These are phyloP conservation scores for Physella acuta DNA, from an alignment of 1,140 invertebrate species.

Conservation along the genomic window DNA sequence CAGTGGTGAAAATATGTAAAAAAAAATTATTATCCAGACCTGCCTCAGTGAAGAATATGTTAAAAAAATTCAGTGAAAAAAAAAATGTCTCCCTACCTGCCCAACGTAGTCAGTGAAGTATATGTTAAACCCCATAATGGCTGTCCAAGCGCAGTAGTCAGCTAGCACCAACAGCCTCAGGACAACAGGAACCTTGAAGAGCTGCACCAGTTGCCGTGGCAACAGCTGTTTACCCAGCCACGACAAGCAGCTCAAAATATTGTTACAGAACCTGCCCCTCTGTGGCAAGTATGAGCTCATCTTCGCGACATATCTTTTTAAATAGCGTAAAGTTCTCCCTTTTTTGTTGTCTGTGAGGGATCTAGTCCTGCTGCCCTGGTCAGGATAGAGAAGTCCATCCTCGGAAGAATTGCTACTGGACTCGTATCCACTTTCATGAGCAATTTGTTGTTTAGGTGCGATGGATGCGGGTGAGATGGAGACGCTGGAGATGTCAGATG, in stretches of 20 bases:
- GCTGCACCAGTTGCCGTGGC: constrained; percentile 41
- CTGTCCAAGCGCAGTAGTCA: constrained; percentile 60
- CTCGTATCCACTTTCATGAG: constrained; percentile 29
- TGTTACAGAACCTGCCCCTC: constrained; percentile 10
- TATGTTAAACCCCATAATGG: constrained; percentile 62
- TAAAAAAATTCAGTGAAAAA: too few species aligned
- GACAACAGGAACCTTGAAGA: constrained; percentile 55
- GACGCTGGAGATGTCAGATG: constrained; percentile 13
- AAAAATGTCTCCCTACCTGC: too few species aligned
- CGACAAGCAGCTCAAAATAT: constrained; percentile 7
- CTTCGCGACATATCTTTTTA: not conserved
- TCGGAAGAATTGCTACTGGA: constrained; percentile 15
- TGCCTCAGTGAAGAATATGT: too few species aligned
- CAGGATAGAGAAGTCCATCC: not conserved
- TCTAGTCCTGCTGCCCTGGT: not conserved
- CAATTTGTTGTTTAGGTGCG: constrained; percentile 1
- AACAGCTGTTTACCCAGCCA: constrained; percentile 29
- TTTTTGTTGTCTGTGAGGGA: too few species aligned
- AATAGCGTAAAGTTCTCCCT: not conserved
- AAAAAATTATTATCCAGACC: too few species aligned
- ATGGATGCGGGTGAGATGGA: constrained; percentile 1
- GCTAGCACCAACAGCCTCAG: constrained; percentile 54
- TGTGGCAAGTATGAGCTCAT: not conserved
- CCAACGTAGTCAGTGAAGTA: constrained; percentile 65
- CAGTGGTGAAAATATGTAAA: too few species aligned